These are phyloP conservation scores for Apodemus sylvaticus DNA, from an alignment of 2,113 vertebrate genomes.

Conservation along the genomic window DNA sequence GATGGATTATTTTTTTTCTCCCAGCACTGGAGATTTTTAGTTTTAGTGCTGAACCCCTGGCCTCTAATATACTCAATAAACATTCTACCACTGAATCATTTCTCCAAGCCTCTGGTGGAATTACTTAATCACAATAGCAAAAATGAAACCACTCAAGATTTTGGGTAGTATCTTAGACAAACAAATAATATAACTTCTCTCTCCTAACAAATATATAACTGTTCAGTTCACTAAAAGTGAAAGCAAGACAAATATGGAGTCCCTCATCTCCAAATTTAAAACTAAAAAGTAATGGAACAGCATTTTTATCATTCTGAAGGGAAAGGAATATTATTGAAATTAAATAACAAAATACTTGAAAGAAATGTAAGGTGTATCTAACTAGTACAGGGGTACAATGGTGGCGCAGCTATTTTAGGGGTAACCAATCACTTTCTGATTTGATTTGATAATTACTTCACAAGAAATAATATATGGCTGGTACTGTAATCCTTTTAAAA, in stretches of 20 bases:
- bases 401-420: neutral
- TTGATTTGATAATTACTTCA: neutral
- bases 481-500: neutral
- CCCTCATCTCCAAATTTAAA: neutral
- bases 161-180: neutral
- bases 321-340: neutral
- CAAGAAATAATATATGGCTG: neutral
- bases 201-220: neutral
- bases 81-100: neutral
- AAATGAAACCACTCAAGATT: neutral
- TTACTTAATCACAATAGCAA: neutral
- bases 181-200: no score
- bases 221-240: neutral
- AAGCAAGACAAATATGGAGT: neutral
- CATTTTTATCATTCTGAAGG: neutral
- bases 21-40: neutral
- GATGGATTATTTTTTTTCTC: neutral
- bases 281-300: neutral
- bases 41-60: neutral
- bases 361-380: neutral
- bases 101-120: neutral
- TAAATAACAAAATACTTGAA: neutral
- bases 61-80: neutral
- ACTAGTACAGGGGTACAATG: neutral
- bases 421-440: neutral